These are phyloP conservation scores for Euplexia lucipara DNA, from an alignment of 2,888 invertebrate species.

Conservation along the genomic window DNA sequence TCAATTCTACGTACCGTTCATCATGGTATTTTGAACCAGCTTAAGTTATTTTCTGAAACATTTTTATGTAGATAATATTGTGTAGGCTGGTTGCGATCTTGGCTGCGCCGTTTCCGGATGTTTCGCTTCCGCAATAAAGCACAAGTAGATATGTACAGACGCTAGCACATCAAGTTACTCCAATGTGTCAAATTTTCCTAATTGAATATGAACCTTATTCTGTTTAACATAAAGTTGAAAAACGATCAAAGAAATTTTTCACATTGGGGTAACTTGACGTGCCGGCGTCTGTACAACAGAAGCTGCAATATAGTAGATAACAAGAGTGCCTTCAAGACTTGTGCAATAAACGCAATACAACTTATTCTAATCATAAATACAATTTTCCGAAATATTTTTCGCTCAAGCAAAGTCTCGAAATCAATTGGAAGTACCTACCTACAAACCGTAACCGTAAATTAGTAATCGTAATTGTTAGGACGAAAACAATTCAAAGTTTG, in stretches of 20 bases:
- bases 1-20: background rate
- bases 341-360: constrained; percentile 17
- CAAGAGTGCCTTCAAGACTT: constrained; percentile 13
- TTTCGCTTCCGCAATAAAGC: constrained; percentile 40
- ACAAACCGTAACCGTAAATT: background rate
- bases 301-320: constrained; percentile 21
- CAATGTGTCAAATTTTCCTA: too few relatives aligned
- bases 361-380: constrained; percentile 1
- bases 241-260: too few relatives aligned
- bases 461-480: background rate
- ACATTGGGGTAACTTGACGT: too few relatives aligned
- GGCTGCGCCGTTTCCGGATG: background rate
- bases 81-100: constrained; percentile 10
- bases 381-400: constrained; percentile 4
- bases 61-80: constrained; percentile 10
- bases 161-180: too few relatives aligned
- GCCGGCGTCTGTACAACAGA: too few relatives aligned
- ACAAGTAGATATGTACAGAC: too few relatives aligned
- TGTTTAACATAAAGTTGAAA: too few relatives aligned
- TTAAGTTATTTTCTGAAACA: constrained; percentile 2
- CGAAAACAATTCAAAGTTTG: constrained; percentile 5
- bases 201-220: too few relatives aligned
- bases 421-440: background rate
- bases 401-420: background rate
- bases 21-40: background rate